Base-by-base conservation (phyloP, 2,888 invertebrate genomes). In the Yponomeuta plumbellus region DNA sequence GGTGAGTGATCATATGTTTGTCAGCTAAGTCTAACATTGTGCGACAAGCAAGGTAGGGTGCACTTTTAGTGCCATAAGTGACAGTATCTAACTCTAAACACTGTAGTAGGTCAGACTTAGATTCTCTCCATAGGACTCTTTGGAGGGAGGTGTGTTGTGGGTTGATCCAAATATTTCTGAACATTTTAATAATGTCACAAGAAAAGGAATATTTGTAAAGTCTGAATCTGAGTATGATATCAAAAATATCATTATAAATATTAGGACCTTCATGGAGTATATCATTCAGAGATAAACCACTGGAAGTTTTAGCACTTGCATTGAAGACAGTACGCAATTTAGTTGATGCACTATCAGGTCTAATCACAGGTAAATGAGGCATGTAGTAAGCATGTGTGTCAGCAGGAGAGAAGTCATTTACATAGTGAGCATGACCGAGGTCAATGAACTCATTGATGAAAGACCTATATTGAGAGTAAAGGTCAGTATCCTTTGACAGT, bases 211-310 rank as follows among this genome's bases (percentile, higher is more conserved):
- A 69, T 65, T 68, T 67, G 66, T 68, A 67, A 3, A 67, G 10
- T 67, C 71, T 66, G 58, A 69, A 71, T n/a, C 69, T 65, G n/a
- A 71, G n/a, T 62, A 69, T 67, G 39, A 72, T 70, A 57, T 71
- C 69, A 21, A 69, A n/a, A 8, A 70, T 2, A 52, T 70, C 70
- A 62, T 67, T 67, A 40, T 69, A 70, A 20, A 71, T 68, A 57
- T 71, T 72, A 0, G 71, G 71, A 65, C 72, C 71, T 69, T 71
- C 70, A 66, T 63, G 59, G 17, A 72, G 26, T 22, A 68, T 59
- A 17, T 71, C 68, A 58, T 72, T 72, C 2, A 72, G 61, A 1
- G 71, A 70, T 0, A 69, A n/a, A 11, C 68, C 69, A 17, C 67
- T 66, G 23, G 3, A 4, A 5, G 23, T 26, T 5, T 26, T 26